phyloP scores from a whole-genome alignment of 2,113 vertebrate genomes.

The Vicugna pacos region DNA sequence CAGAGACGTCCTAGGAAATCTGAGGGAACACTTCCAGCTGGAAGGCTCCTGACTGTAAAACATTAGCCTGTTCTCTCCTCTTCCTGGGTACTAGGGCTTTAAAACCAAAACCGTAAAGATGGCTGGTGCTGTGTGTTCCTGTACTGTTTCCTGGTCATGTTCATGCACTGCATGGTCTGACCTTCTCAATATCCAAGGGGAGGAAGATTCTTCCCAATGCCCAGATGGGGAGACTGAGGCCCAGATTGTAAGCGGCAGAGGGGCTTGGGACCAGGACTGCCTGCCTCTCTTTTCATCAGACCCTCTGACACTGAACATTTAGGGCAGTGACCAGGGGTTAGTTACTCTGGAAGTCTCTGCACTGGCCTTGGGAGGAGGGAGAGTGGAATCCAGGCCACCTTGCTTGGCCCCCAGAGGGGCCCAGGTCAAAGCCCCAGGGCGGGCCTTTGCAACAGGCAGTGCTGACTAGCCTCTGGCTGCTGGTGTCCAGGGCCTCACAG shows the following conservation, averaged over 20 bases:
- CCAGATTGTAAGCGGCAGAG: background rate
- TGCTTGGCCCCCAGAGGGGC: too few relatives aligned
- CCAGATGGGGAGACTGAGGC: background rate
- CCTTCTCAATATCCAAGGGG: background rate
- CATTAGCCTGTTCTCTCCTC: fast-evolving
- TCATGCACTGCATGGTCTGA: fast-evolving
- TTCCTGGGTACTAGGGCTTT: background rate
- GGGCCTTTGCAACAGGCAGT: background rate
- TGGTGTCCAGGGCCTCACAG: background rate
- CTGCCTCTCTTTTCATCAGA: background rate
- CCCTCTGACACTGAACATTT: background rate
- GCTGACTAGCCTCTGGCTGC: background rate
- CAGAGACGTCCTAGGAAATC: background rate
- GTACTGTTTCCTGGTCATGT: background rate
- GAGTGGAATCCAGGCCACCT: background rate
- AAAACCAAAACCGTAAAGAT: background rate
- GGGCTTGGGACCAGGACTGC: background rate
- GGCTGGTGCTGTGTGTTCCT: background rate
- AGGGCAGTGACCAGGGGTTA: background rate
- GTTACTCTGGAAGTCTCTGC: background rate
- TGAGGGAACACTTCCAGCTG: too few relatives aligned
- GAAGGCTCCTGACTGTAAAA: fast-evolving
- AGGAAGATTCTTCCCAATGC: background rate
- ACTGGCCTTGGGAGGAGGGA: background rate
- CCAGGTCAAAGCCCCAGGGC: background rate